Base-by-base conservation (phyloP, 2,888 invertebrate species). In the Sphaerophoria rueppellii region DNA sequence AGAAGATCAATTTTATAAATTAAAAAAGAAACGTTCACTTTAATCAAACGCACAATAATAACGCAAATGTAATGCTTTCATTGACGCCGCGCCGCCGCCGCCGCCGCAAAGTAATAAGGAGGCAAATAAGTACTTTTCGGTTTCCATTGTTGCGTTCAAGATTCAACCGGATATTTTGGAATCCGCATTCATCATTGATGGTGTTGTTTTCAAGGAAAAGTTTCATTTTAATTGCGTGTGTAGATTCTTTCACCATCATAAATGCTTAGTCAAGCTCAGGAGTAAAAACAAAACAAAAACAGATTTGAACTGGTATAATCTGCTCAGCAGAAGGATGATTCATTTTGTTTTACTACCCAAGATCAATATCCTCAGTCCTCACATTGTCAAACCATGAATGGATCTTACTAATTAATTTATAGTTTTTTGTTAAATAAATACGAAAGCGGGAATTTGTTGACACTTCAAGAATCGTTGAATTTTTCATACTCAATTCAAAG, bases 311-410 rank as follows among this genome's bases (percentile, higher is more conserved):
- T 35, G 35, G 63, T 16, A 34, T 34, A 0, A 63, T 48, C 61
- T 9, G 61, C 50, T 63, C 35, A 0, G 34, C 14, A 16, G 35
- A 65, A 65, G 50, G 63, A 65, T 65, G 65, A 65, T 11, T 65
- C 50, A 37, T 16, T 50, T 14, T 40, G 2, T 24, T 40, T 43
- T 3, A 24, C 43, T 43, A 24, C 16, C 40, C 43, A 4, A 37
- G 40, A 60, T 60, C 40, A 16, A 40, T 6, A 12, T 48, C 24
- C 48, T 48, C 0, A 48, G 6, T 48, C 24, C 48, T 48, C 0
- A 48, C 40, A 6, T 48, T 48, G 5, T 5, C 11, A 46, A 11
- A n/a, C 4, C 4, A 46, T 46, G 11, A 4, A 14, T 50, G 50
- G 16, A 50, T 43, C 6, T 60, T 12, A 40, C 16, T 58, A 40